Percentiles rank a stretch among this genome's conserved stretches.
phyloP scores from a whole-genome alignment of 1,140 invertebrate genomes.

The Agraylea sexmaculata region DNA sequence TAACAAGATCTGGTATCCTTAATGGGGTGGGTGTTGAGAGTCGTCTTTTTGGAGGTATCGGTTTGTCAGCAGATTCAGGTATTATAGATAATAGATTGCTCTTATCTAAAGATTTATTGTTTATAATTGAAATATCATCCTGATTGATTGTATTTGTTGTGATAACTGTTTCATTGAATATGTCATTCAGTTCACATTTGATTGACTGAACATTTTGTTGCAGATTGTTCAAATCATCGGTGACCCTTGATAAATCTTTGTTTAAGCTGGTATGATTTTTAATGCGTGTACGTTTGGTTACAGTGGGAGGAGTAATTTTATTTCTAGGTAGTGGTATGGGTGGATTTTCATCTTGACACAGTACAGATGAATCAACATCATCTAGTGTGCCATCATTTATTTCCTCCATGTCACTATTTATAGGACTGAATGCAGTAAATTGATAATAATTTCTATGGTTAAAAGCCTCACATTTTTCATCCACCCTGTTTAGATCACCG shows the following conservation, averaged over 20 bases:
- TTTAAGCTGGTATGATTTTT: too few relatives aligned
- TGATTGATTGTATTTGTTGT: neutral
- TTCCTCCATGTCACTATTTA: too few relatives aligned
- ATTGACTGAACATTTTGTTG: constrained; percentile 6
- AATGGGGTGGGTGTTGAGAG: constrained; percentile 1
- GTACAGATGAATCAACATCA: too few relatives aligned
- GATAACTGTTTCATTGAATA: constrained; percentile 6
- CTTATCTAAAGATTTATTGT: neutral
- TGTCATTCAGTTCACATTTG: constrained; percentile 7
- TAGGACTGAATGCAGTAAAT: too few relatives aligned
- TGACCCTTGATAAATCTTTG: constrained; percentile 7
- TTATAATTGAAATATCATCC: neutral
- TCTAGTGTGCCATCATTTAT: too few relatives aligned
- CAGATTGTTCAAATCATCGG: constrained; percentile 6
- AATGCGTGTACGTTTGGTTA: too few relatives aligned
- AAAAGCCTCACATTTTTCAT: too few relatives aligned
- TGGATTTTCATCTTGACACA: too few relatives aligned
- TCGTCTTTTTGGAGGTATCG: neutral
- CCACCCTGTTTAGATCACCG: too few relatives aligned
- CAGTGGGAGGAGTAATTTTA: too few relatives aligned
- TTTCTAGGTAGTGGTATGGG: too few relatives aligned
- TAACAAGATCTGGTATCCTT: constrained; percentile 3
- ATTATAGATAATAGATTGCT: neutral
- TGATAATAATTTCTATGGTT: too few relatives aligned
- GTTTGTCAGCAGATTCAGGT: neutral